Evolutionary conservation across 2,888 invertebrate genomes (phyloP).

Genomic region (Thera britannica): DNA sequence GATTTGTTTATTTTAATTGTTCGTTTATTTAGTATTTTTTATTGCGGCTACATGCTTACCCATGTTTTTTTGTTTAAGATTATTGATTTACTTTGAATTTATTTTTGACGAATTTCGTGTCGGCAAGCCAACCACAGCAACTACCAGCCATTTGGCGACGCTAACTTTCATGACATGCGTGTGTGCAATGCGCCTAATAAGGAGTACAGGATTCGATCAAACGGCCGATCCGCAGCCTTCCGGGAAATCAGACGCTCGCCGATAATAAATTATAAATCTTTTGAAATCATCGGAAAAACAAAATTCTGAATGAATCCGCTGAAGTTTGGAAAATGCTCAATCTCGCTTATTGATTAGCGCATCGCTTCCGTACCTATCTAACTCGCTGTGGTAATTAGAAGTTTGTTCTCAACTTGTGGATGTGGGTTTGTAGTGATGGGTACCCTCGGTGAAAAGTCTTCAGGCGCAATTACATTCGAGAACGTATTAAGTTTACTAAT

Average conservation of each 20-base stretch:
- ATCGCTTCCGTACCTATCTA: slow-evolving; percentile 11
- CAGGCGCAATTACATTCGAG: not conserved
- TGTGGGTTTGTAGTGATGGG: slow-evolving; percentile 6
- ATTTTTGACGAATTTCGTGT: too few species aligned
- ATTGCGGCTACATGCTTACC: too few species aligned
- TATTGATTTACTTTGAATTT: too few species aligned
- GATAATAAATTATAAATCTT: slow-evolving; percentile 42
- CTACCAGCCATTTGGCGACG: not conserved
- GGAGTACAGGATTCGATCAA: slow-evolving; percentile 16
- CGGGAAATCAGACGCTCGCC: slow-evolving; percentile 43
- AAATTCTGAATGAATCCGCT: slow-evolving; percentile 21
- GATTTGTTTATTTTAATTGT: too few species aligned
- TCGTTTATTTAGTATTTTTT: too few species aligned
- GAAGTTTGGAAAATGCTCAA: slow-evolving; percentile 31
- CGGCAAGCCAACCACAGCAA: too few species aligned
- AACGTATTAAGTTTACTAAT: too few species aligned
- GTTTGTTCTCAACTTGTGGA: slow-evolving; percentile 22
- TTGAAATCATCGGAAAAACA: slow-evolving; percentile 29
- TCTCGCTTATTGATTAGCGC: slow-evolving; percentile 34
- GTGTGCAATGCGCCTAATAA: slow-evolving; percentile 5
- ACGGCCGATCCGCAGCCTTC: slow-evolving; percentile 21
- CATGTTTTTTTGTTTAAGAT: too few species aligned
- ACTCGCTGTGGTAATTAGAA: slow-evolving; percentile 30
- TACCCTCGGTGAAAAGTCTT: not conserved
- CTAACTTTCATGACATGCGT: not conserved